Evolutionary conservation across 1,140 invertebrate genomes (phyloP).

Genomic region (Brachionus sp.): DNA sequence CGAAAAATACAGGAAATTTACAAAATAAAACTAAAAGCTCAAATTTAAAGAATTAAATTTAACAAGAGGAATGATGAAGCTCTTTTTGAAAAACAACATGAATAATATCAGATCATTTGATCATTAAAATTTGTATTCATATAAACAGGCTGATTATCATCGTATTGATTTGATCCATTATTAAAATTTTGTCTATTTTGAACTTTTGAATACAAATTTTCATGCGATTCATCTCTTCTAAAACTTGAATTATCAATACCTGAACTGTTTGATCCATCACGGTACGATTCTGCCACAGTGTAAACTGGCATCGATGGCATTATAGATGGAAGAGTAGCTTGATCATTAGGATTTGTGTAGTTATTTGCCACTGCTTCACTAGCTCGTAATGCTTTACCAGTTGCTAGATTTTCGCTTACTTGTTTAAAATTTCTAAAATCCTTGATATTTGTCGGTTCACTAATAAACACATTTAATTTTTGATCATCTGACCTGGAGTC

Average conservation of each 20-base stretch:
- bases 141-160: constrained; percentile 19
- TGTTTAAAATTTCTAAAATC: constrained; percentile 37
- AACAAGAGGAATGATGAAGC: neutral
- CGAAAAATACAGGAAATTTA: neutral
- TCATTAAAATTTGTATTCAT: constrained; percentile 2
- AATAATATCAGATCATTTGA: neutral
- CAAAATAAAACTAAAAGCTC: neutral
- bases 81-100: neutral
- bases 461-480: neutral
- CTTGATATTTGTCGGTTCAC: constrained; percentile 10
- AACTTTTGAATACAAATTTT: constrained; percentile 20
- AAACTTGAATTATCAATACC: constrained; percentile 20
- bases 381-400: neutral
- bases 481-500: neutral
- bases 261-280: neutral
- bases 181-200: neutral
- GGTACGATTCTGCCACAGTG: constrained; percentile 1
- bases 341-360: neutral
- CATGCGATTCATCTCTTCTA: constrained; percentile 15
- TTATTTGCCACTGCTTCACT: neutral
- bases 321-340: neutral
- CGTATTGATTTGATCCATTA: neutral
- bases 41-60: neutral
- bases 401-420: neutral
- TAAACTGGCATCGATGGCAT: constrained; percentile 5